These are phyloP conservation scores for Gracilinanus agilis DNA, from an alignment of 2,113 vertebrate species.

Conservation along the genomic window DNA sequence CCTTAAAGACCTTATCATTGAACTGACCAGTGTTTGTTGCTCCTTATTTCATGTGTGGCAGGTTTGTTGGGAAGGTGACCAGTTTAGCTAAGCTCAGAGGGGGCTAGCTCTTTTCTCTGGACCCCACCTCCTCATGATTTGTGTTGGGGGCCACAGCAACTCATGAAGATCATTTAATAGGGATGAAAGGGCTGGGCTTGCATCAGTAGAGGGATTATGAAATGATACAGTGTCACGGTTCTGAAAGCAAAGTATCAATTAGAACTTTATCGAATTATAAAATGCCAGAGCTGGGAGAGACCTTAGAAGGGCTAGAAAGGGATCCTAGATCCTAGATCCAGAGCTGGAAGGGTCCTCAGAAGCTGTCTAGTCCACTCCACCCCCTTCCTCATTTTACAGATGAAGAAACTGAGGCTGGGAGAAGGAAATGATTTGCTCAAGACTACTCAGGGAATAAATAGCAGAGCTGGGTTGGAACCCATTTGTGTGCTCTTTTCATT, in stretches of 20 bases:
- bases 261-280: neutral
- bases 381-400: neutral
- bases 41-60: no score
- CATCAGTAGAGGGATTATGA: no score
- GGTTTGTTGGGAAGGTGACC: no score
- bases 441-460: neutral
- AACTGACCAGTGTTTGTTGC: neutral
- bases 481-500: neutral
- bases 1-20: neutral
- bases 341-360: neutral
- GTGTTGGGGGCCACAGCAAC: no score
- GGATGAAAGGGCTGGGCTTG: neutral
- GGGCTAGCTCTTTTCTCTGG: no score
- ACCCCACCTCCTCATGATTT: no score
- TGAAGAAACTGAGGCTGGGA: neutral
- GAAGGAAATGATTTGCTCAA: neutral
- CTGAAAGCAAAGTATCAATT: neutral
- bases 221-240: neutral
- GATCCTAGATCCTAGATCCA: neutral
- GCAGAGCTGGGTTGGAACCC: neutral
- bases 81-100: neutral
- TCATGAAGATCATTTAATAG: neutral
- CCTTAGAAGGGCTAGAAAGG: neutral
- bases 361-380: neutral
- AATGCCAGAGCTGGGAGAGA: neutral